These are phyloP conservation scores for Argyrosomus japonicus DNA, from an alignment of 2,113 vertebrate genomes.

Conservation along the genomic window DNA sequence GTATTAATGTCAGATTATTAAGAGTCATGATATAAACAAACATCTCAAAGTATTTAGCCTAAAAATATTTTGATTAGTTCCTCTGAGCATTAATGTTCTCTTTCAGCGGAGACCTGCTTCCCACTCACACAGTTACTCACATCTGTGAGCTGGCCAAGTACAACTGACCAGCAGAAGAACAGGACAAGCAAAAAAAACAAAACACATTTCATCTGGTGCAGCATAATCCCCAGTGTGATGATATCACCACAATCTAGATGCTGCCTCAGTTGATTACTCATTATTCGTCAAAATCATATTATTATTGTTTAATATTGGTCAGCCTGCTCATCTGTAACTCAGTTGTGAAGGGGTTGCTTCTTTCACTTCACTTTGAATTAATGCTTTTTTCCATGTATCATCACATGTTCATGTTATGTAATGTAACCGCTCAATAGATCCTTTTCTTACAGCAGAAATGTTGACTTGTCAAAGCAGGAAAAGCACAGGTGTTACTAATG, in stretches of 20 bases:
- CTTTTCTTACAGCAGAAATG: background rate
- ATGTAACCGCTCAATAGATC: background rate
- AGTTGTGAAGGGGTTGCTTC: background rate
- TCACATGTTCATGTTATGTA: background rate
- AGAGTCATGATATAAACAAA: background rate
- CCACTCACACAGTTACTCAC: slow-evolving; percentile 27
- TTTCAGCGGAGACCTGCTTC: slow-evolving; percentile 14
- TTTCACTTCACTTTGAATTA: background rate
- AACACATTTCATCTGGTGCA: background rate
- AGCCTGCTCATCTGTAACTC: background rate
- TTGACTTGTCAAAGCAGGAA: background rate
- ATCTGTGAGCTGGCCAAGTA: slow-evolving; percentile 7
- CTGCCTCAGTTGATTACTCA: background rate
- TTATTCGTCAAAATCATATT: background rate
- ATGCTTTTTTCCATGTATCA: background rate
- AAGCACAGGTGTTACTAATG: background rate
- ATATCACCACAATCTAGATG: background rate
- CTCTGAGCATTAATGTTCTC: slow-evolving; percentile 11
- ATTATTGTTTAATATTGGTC: too few relatives aligned
- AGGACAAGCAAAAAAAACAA: background rate
- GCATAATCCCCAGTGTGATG: background rate
- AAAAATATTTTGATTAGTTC: slow-evolving; percentile 40
- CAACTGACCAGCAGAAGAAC: background rate
- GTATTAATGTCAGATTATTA: slow-evolving; percentile 2
- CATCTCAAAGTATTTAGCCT: slow-evolving; percentile 28